These are phyloP conservation scores for Drosophila limbata DNA, from an alignment of 2,888 invertebrate genomes.

Conservation along the genomic window DNA sequence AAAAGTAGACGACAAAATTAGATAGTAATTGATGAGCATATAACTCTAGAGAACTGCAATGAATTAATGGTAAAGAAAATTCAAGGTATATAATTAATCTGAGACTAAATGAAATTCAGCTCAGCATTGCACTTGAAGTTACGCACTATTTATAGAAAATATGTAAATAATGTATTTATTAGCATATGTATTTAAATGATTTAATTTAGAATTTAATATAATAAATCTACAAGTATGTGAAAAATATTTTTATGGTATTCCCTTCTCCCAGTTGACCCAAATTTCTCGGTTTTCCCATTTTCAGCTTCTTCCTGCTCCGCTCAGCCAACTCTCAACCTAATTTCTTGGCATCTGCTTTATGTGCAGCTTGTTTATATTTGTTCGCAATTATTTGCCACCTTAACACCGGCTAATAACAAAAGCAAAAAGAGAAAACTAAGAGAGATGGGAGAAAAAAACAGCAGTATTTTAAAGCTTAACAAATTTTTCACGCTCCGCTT, in stretches of 20 bases:
- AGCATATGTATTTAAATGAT: too few species aligned
- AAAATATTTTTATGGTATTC: not conserved
- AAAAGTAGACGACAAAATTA: not conserved
- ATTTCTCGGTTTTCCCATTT: conserved; percentile 18
- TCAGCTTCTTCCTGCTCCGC: conserved; percentile 4
- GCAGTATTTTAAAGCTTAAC: conserved; percentile 66
- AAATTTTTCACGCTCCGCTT: conserved; percentile 64
- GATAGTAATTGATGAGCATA: conserved; percentile 16
- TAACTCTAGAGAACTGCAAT: not conserved
- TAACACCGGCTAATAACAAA: conserved; percentile 27
- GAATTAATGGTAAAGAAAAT: not conserved
- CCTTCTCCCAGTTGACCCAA: conserved; percentile 14
- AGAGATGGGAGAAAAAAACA: conserved; percentile 1
- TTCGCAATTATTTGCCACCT: conserved; percentile 62
- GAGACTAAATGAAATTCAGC: too few species aligned
- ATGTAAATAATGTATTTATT: too few species aligned
- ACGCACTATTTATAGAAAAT: too few species aligned
- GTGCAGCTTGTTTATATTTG: conserved; percentile 52
- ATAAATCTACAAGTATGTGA: not conserved
- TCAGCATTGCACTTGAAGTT: too few species aligned
- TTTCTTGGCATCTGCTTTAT: conserved; percentile 30
- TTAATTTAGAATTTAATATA: too few species aligned
- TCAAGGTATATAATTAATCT: not conserved
- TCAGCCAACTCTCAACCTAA: conserved; percentile 17
- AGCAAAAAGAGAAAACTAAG: conserved; percentile 3